Percentiles rank a stretch among this genome's conserved stretches.
Conservation (phyloP, 2,888 invertebrate genomes). For the Fragum sueziense region DNA sequence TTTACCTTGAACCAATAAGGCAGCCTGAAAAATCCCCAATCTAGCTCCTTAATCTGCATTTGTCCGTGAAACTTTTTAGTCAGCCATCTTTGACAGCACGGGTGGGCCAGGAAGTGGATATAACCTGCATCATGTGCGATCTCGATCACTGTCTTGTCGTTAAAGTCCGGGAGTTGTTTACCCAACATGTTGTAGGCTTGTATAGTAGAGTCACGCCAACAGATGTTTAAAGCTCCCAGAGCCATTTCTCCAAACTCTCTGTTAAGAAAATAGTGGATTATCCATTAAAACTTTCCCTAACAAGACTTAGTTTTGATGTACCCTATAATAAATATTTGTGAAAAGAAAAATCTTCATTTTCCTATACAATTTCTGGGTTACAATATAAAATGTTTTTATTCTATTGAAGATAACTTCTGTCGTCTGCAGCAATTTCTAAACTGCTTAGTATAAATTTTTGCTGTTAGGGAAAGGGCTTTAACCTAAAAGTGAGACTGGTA, state of each 20-base stretch:
- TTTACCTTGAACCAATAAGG: slow-evolving; percentile 80
- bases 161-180: slow-evolving; percentile 80
- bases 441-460: no score
- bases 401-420: no score
- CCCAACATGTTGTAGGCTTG: slow-evolving; percentile 80
- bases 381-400: no score
- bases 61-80: slow-evolving; percentile 82
- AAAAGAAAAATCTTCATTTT: no score
- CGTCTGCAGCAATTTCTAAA: no score
- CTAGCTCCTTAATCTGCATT: slow-evolving; percentile 79
- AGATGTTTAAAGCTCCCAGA: slow-evolving; percentile 78
- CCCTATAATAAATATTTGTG: no score
- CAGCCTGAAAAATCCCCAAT: slow-evolving; percentile 76
- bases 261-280: no score
- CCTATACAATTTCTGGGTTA: no score
- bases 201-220: slow-evolving; percentile 75
- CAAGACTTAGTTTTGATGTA: no score
- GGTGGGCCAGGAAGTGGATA: slow-evolving; percentile 83
- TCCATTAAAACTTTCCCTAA: no score
- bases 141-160: slow-evolving; percentile 81
- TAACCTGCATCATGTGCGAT: slow-evolving; percentile 81
- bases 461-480: no score
- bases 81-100: slow-evolving; percentile 84
- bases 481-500: no score
- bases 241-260: slow-evolving; percentile 81